These are phyloP conservation scores for Disparrhopalites patrizii DNA, from an alignment of 2,888 invertebrate species.

Conservation along the genomic window DNA sequence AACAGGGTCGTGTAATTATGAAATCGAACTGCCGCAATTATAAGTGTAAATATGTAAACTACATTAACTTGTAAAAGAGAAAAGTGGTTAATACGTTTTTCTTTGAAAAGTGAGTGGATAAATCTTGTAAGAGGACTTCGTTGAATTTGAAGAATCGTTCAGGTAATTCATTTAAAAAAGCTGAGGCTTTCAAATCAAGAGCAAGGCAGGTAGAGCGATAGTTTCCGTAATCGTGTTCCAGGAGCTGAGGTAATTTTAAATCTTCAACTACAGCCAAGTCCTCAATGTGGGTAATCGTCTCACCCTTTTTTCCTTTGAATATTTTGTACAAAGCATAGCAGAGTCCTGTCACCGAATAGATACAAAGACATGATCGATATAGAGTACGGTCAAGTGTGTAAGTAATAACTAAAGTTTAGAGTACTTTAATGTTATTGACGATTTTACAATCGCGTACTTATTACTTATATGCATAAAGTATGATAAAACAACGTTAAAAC, in stretches of 20 bases:
- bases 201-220: constrained; percentile 33
- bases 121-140: constrained; percentile 34
- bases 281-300: not conserved
- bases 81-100: constrained; percentile 31
- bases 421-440: no score
- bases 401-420: no score
- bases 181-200: constrained; percentile 38
- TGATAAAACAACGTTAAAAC: no score
- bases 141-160: constrained; percentile 44
- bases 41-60: not conserved
- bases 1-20: no score
- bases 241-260: constrained; percentile 38
- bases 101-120: constrained; percentile 32
- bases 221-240: constrained; percentile 46
- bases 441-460: no score
- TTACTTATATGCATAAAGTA: no score
- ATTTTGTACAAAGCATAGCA: constrained; percentile 34
- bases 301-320: constrained; percentile 14
- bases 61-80: constrained; percentile 1
- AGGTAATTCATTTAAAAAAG: constrained; percentile 43
- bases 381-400: no score
- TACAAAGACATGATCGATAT: no score
- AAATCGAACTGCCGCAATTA: no score
- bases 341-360: constrained; percentile 24
- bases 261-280: constrained; percentile 32